Conservation (phyloP, 2,113 vertebrate species). For the Heptranchias perlo region DNA sequence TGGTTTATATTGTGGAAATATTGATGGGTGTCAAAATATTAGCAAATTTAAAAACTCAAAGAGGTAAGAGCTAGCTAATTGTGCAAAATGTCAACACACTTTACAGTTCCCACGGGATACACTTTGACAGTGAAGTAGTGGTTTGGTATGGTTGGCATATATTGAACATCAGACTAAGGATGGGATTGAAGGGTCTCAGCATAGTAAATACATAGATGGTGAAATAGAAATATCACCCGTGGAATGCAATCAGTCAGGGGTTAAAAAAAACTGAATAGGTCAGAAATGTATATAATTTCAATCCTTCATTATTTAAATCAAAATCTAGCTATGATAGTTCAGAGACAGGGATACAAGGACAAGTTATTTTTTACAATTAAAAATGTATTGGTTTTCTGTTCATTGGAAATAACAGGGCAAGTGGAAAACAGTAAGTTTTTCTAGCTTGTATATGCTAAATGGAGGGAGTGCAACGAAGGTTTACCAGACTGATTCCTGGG, state of each 20-base stretch:
- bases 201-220: background rate
- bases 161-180: background rate
- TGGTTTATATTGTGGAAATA: background rate
- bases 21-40: background rate
- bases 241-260: too few relatives aligned
- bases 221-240: too few relatives aligned
- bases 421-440: background rate
- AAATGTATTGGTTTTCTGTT: background rate
- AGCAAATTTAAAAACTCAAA: background rate
- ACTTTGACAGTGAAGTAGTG: background rate
- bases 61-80: background rate
- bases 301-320: too few relatives aligned
- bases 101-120: background rate
- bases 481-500: too few relatives aligned
- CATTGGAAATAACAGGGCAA: background rate
- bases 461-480: too few relatives aligned
- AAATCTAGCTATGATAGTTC: too few relatives aligned
- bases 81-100: background rate
- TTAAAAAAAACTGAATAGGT: too few relatives aligned
- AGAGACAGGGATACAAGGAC: background rate
- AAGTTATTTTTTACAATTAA: too few relatives aligned
- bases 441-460: background rate
- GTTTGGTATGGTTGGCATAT: background rate
- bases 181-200: background rate
- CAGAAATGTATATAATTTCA: too few relatives aligned